These are phyloP conservation scores for Myotis findleyi DNA, from an alignment of 2,797 vertebrate genomes.

Conservation along the genomic window DNA sequence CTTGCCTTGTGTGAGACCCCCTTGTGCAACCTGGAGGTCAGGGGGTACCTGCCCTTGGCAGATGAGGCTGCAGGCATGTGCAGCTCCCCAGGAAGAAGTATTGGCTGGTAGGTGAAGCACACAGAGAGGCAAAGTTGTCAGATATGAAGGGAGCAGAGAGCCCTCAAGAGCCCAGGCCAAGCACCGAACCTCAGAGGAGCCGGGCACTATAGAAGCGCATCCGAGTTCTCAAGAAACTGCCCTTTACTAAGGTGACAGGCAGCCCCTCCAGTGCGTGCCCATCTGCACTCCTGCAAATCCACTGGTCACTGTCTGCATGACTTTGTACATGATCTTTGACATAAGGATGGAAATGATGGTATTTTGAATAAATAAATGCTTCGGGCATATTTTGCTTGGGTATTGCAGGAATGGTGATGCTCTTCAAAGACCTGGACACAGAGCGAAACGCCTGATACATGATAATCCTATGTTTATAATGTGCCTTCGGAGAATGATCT, in stretches of 20 bases:
- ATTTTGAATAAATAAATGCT: not conserved
- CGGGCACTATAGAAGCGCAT: not conserved
- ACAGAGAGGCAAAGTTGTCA: not conserved
- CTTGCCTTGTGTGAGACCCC: not conserved
- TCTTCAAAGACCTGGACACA: not conserved
- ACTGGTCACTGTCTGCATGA: not conserved
- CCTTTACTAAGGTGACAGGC: not conserved
- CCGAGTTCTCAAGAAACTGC: not conserved
- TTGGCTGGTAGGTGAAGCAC: not conserved
- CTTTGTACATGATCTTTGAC: not conserved
- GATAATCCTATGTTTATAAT: not conserved
- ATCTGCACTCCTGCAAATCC: not conserved
- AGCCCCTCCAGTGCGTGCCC: not conserved
- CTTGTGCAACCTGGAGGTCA: not conserved
- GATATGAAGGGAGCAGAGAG: not conserved
- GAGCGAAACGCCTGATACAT: not conserved
- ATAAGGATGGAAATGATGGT: not conserved
- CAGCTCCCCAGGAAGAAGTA: not conserved
- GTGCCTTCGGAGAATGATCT: not conserved
- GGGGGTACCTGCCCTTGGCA: not conserved
- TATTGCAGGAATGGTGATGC: not conserved
- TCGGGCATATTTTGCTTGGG: not conserved
- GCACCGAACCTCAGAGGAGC: not conserved
- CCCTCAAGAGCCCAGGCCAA: not conserved
- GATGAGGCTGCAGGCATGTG: not conserved